Percentiles rank a stretch among this genome's conserved stretches.
Conservation (phyloP, 2,888 invertebrate genomes). For the Pegoplata infirma region DNA sequence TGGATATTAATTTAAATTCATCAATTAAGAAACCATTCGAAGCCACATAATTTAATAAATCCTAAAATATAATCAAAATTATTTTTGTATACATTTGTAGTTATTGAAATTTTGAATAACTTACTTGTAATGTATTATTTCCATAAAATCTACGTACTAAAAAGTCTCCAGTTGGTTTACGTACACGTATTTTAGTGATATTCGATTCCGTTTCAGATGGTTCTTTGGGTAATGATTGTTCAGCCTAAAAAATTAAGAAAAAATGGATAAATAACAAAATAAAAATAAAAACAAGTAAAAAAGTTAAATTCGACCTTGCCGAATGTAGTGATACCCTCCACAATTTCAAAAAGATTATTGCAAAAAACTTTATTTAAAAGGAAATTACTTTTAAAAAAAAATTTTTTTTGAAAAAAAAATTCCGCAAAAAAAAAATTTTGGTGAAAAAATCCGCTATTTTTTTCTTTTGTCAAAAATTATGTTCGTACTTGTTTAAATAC, state of each 20-base stretch:
- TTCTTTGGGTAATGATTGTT: constrained; percentile 85
- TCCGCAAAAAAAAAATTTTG: too few relatives aligned
- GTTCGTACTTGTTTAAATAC: too few relatives aligned
- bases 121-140: constrained; percentile 79
- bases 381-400: too few relatives aligned
- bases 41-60: constrained; percentile 90
- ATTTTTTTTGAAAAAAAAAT: too few relatives aligned
- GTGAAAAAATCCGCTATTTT: too few relatives aligned
- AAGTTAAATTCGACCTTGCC: too few relatives aligned
- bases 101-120: not conserved
- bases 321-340: too few relatives aligned
- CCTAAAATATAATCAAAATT: constrained; percentile 73
- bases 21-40: constrained; percentile 92
- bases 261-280: too few relatives aligned
- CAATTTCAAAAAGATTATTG: too few relatives aligned
- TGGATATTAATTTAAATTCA: constrained; percentile 93
- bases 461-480: too few relatives aligned
- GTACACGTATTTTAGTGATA: constrained; percentile 87
- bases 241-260: constrained; percentile 77
- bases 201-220: constrained; percentile 81
- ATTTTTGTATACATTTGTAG: not conserved
- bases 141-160: constrained; percentile 87
- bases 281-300: too few relatives aligned
- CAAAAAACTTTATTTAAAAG: too few relatives aligned
- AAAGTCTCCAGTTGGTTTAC: constrained; percentile 87